Evolutionary conservation across 23 tunicate genomes (phyloP), one percentile per base, ranked within the genome.

Genomic region (Corella eumyota): DNA sequence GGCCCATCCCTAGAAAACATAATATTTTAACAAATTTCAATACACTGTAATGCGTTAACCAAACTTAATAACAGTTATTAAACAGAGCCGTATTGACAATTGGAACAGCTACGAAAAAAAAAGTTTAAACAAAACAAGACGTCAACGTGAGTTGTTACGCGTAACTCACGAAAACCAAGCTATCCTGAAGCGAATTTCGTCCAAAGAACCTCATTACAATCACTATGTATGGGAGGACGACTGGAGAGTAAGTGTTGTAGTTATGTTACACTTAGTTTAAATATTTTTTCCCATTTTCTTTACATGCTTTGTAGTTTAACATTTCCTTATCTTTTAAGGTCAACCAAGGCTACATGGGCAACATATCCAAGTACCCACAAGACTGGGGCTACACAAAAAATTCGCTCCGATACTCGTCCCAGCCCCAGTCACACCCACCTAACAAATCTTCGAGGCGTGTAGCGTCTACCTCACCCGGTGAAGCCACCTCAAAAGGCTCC

Each of bases 81-180:
- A 6, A 29, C 37, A 74, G 83, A 71, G 96, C 2, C 64, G 68
- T 3, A 68, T 90, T n/a, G 90, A 90, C 90, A 90, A 79, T 58
- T 79, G 86, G 90, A 90, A 90, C 61, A 32, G 61, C 25, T 90
- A 79, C 61, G 64, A 66, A 28, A 69, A 54, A 31, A 79, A 79
- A 56, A 78, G 87, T 47, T 54, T 73, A 36, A 73, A 68, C 54
- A 68, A 67, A 36, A 61, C 79, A 2, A 83, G 50, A 32, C 74
- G 90, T 31, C 97, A 90, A 54, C 62, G 79, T 26, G 90, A 79
- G 28, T 58, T 90, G 50, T 74, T 90, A 15, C 50, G 82, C 49
- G 87, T 73, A 7, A 77, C 90, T 6, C 82, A 79, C 70, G 97
- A 90, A 67, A 90, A 90, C 62, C 97, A 90, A 53, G 97, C 97